Conservation (phyloP, 2,797 vertebrate species). For the Neopelma chrysocephalum region DNA sequence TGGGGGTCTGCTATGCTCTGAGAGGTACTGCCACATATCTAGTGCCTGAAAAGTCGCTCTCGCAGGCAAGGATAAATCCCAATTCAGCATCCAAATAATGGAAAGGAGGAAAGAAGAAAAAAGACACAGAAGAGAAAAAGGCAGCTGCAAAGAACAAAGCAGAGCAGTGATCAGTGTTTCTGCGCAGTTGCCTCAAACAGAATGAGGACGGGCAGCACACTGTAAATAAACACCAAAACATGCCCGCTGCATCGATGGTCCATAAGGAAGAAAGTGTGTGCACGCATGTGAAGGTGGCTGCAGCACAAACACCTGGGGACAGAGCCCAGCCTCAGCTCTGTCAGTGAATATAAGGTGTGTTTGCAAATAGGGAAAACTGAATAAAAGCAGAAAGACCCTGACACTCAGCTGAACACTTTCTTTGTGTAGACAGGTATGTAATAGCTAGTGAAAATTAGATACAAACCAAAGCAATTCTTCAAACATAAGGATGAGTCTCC, state of each 20-base stretch:
- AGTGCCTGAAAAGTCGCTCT: neutral
- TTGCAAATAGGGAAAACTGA: neutral
- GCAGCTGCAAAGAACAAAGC: neutral
- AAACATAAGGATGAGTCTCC: neutral
- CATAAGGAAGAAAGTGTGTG: accelerated
- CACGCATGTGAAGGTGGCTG: neutral
- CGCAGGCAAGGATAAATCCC: neutral
- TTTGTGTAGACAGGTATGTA: neutral
- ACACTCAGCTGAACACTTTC: neutral
- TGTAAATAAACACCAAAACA: neutral
- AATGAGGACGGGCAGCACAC: neutral
- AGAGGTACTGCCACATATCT: neutral
- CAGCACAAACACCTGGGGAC: neutral
- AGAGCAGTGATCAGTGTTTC: neutral
- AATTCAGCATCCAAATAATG: neutral
- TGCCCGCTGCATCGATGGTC: accelerated
- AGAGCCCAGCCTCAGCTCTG: neutral
- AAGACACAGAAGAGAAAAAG: neutral
- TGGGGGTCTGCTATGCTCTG: accelerated
- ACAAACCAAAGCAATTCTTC: neutral
- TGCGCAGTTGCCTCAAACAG: neutral
- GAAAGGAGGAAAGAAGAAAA: neutral
- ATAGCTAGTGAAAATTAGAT: neutral
- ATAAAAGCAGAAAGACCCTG: neutral
- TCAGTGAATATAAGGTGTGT: neutral